These are phyloP conservation scores for Marmota flaviventris DNA, from an alignment of 2,113 vertebrate genomes.

Conservation along the genomic window DNA sequence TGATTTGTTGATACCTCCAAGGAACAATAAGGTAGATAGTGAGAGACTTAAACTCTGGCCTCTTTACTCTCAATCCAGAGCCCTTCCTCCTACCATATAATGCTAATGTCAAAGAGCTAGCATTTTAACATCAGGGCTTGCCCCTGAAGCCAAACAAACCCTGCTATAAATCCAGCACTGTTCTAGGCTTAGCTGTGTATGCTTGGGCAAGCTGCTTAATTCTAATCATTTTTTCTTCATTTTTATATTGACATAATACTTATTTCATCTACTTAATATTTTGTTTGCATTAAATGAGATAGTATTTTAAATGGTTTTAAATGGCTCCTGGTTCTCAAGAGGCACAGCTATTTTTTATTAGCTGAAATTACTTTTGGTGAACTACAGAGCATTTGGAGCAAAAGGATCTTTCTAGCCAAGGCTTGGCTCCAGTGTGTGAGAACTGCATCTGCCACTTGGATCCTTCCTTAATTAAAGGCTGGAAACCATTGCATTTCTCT, in stretches of 20 bases:
- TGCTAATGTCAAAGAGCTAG: not conserved
- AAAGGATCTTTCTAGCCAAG: slow-evolving; percentile 61
- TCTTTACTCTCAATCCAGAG: not conserved
- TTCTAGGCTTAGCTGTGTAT: not conserved
- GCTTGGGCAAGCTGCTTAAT: not conserved
- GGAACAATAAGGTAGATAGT: not conserved
- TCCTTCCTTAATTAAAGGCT: slow-evolving; percentile 67
- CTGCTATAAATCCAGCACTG: not conserved
- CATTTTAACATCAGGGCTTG: not conserved
- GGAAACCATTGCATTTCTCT: slow-evolving; percentile 30
- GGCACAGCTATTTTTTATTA: slow-evolving; percentile 58
- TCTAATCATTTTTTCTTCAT: not conserved
- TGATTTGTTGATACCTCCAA: not conserved
- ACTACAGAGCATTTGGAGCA: slow-evolving; percentile 70
- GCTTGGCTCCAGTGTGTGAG: slow-evolving; percentile 64
- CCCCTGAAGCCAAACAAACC: not conserved
- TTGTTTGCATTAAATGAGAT: slow-evolving; percentile 51
- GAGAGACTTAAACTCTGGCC: not conserved
- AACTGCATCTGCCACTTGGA: slow-evolving; percentile 69
- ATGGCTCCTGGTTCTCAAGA: not conserved
- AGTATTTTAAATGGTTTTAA: slow-evolving; percentile 41
- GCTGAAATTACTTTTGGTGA: slow-evolving; percentile 55
- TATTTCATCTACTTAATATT: slow-evolving; percentile 7
- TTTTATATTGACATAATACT: not conserved
- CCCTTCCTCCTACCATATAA: not conserved